Evolutionary conservation across 23 tunicate genomes (phyloP).

Genomic region (Halocynthia roretzi): DNA sequence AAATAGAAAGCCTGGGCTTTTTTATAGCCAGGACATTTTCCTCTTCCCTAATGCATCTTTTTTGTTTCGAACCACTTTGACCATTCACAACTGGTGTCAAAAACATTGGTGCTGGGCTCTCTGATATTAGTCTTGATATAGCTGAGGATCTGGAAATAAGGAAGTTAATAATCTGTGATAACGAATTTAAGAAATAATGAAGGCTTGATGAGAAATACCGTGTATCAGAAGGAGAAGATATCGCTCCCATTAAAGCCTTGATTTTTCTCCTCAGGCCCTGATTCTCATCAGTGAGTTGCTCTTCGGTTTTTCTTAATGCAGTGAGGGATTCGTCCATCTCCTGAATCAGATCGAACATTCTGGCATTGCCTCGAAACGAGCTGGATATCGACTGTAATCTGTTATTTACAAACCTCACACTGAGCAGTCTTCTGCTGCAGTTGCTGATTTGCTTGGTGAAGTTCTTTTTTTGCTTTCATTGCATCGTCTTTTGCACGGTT

Average conservation of each 20-base stretch:
- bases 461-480: conserved; percentile 47
- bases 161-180: no score
- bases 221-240: conserved; percentile 73
- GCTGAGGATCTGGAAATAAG: conserved; percentile 35
- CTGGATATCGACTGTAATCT: no score
- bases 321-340: conserved; percentile 20
- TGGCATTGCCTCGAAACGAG: no score
- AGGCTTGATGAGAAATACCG: no score
- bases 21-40: no score
- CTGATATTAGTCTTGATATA: conserved; percentile 58
- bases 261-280: conserved; percentile 50
- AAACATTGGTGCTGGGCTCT: conserved; percentile 84
- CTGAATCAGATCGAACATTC: conserved; percentile 10
- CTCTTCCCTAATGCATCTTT: no score
- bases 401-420: no score
- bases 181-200: no score
- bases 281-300: conserved; percentile 45
- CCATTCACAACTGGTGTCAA: conserved; percentile 37
- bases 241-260: conserved; percentile 52
- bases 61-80: no score
- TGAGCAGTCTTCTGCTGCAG: no score
- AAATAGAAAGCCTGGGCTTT: no score
- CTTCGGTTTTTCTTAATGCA: conserved; percentile 32
- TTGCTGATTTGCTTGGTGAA: conserved; percentile 6
- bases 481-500: conserved; percentile 26